Base-by-base conservation (phyloP, 2,113 vertebrate species). In the Sigmodon hispidus region DNA sequence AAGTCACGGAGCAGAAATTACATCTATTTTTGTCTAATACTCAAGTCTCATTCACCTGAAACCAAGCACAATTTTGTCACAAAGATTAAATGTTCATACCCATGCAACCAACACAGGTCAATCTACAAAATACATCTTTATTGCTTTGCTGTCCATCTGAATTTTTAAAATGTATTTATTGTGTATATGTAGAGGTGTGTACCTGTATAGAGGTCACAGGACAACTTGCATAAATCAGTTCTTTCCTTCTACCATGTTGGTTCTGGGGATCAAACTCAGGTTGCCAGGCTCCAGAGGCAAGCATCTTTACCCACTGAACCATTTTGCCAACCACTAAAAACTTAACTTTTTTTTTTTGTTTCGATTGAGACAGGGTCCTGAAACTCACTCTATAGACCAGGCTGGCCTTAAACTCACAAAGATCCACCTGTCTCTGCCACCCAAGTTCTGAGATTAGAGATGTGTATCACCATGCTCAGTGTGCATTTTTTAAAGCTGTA, bases 1-100 rank as follows among this genome's bases (percentile, higher is more conserved):
- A 96, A 99, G 99, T 97, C 98, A 99, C 12, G 70, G 75, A 75
- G 87, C 99, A 99, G 97, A 99, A 97, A 97, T 52, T 97, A 94
- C 98, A 99, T 93, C 93, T 98, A 90, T 98, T 98, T 94, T 97
- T 98, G 97, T 99, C 97, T 61, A 96, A 86, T 83, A 69, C 11
- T 88, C 89, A 73, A 26, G 73, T 93, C 89, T 97, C 92, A 89
- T 84, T 95, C 72, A 89, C 61, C 63, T 91, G 98, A 98, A 98
- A 98, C 94, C 57, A 98, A 97, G 73, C 55, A 70, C 34, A 96
- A 92, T 93, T 57, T 96, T 70, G 67, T 95, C 75, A 87, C 5
- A 79, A 83, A 93, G 73, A 91, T 93, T 87, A 88, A 93, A 77
- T 16, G 73, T 92, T 89, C 52, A 96, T 77, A 69, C 40, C 83